Percentiles rank a stretch among this genome's conserved stretches.
phyloP scores from a whole-genome alignment of 2,888 invertebrate genomes.

The Peribatodes rhomboidaria region DNA sequence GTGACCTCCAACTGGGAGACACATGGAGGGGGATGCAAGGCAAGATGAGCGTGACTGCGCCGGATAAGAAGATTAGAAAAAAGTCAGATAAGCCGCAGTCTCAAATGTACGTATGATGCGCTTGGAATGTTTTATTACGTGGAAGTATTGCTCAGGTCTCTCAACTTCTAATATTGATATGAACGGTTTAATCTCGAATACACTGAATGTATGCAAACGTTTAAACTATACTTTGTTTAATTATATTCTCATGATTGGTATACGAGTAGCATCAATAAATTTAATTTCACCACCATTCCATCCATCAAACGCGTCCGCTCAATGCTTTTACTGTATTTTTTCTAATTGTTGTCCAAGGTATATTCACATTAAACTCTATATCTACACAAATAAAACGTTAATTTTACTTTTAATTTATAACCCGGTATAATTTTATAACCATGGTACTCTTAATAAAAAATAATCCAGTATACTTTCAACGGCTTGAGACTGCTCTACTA shows the following conservation, averaged over 20 bases:
- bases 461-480: neutral
- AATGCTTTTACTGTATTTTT: conserved; percentile 32
- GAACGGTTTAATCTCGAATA: conserved; percentile 35
- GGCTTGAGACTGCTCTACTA: neutral
- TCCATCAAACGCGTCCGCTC: conserved; percentile 15
- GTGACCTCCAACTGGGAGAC: conserved; percentile 92
- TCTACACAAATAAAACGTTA: neutral
- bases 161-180: conserved; percentile 43
- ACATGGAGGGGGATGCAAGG: conserved; percentile 93
- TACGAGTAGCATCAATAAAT: conserved; percentile 18
- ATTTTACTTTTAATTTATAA: neutral
- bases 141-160: conserved; percentile 56
- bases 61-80: conserved; percentile 90
- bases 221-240: conserved; percentile 14
- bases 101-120: conserved; percentile 87
- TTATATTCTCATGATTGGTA: conserved; percentile 20
- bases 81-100: conserved; percentile 90
- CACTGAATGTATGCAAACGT: conserved; percentile 17
- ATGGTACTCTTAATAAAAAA: neutral
- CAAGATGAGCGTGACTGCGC: conserved; percentile 93
- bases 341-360: conserved; percentile 17
- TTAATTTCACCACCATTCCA: conserved; percentile 21
- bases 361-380: neutral
- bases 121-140: conserved; percentile 68
- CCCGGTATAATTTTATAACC: neutral